Conservation (phyloP, 1,140 invertebrate genomes). For the Rhysida immarginata region DNA sequence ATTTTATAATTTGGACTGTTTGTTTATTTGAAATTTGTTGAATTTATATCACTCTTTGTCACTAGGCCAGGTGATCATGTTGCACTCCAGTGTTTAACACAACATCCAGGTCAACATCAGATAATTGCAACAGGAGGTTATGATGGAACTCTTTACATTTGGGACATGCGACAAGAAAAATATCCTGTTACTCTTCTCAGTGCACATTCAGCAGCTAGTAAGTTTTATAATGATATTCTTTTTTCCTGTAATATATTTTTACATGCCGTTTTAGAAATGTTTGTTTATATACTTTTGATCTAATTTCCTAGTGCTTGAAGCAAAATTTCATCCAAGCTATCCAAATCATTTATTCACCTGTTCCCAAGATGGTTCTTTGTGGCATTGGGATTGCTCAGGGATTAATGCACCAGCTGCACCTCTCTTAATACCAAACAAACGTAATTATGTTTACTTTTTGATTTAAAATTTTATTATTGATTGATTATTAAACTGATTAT, state of each 20-base stretch:
- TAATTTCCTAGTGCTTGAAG: slow-evolving; percentile 59
- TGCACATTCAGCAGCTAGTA: slow-evolving; percentile 51
- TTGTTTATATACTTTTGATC: no score
- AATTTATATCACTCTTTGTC: no score
- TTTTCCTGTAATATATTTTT: no score
- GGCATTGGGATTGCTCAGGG: slow-evolving; percentile 55
- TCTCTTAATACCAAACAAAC: neutral
- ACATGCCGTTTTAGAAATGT: no score
- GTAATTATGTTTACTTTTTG: neutral
- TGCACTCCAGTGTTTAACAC: slow-evolving; percentile 51
- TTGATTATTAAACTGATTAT: no score
- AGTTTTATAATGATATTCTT: neutral
- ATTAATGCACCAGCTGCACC: neutral
- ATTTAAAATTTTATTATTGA: no score
- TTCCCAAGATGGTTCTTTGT: slow-evolving; percentile 60
- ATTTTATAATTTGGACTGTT: no score
- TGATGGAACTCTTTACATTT: slow-evolving; percentile 63
- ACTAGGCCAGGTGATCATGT: slow-evolving; percentile 31
- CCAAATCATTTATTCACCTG: slow-evolving; percentile 68
- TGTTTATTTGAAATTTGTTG: no score
- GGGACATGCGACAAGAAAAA: slow-evolving; percentile 66
- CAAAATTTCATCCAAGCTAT: slow-evolving; percentile 63
- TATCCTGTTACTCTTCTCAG: slow-evolving; percentile 62
- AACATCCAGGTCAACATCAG: slow-evolving; percentile 72
- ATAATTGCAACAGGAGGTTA: slow-evolving; percentile 67